Base-by-base conservation (phyloP, 2,888 invertebrate species). In the Cephalotes varians region DNA sequence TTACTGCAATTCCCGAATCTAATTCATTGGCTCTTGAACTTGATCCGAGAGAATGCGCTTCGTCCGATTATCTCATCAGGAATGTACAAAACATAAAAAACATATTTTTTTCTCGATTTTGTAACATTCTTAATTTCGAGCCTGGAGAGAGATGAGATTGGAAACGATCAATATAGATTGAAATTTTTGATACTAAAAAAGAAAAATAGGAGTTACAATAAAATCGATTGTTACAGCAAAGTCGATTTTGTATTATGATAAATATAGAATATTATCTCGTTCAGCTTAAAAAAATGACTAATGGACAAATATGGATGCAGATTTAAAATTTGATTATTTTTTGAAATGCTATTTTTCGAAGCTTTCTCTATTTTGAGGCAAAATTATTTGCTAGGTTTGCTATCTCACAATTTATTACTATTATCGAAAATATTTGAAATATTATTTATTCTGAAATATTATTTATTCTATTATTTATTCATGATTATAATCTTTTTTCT, bases 1-100 rank as follows among this genome's bases (percentile, higher is more conserved):
- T 87, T 80, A 81, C 44, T 51, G 47, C 34, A 47, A 18, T 74
- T 74, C 18, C 15, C n/a, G 31, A 31, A 62, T 10, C 34, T 74
- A 74, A 25, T 10, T 62, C 15, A 47, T 21, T 6, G 9, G 31
- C 28, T n/a, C n/a, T n/a, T n/a, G n/a, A 21, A 44, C 5, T 67
- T 58, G 5, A 25, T 25, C n/a, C 12, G 21, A 44, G 15, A 25
- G 47, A 47, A 5, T 47, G 10, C 9, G 18, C 5, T 12, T 56
- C 9, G 25, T 21, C 10, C 6, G 5, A 25, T 60, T 18, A 31
- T 15, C 34, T 60, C 3, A 18, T 18, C 10, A 21, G 37, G 18
- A 73, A 47, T 31, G 21, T 15, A 56, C 10, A 51, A 31, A 34
- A 47, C 1, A 1, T 21, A 49, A 21, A 49, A 40, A 5, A 47